Evolutionary conservation across 2,888 invertebrate species (phyloP).

Genomic region (Gandaritis pyraliata): DNA sequence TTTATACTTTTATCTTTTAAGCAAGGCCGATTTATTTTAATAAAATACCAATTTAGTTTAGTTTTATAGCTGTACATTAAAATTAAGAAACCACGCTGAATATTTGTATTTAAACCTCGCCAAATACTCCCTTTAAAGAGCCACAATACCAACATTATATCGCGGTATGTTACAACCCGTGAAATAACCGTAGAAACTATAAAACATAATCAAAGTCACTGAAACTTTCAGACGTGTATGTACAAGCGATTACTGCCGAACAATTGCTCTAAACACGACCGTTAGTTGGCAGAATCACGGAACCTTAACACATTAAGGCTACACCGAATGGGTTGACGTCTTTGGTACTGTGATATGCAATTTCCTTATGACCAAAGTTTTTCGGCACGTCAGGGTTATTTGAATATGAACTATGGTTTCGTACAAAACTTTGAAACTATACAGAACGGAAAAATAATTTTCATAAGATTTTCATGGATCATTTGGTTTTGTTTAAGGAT

Average conservation of each 20-base stretch:
- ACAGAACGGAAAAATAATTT: constrained; percentile 9
- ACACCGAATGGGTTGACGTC: constrained; percentile 50
- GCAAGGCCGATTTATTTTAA: no score
- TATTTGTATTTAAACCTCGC: no score
- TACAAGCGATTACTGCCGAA: constrained; percentile 22
- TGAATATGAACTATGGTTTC: constrained; percentile 27
- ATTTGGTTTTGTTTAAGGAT: not conserved
- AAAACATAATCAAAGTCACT: constrained; percentile 7
- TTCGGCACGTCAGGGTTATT: constrained; percentile 30
- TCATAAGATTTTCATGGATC: not conserved
- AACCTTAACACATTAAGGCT: constrained; percentile 53
- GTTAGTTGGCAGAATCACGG: constrained; percentile 55
- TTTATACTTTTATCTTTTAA: not conserved
- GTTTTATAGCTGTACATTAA: no score
- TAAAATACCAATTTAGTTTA: no score
- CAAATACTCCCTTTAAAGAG: no score
- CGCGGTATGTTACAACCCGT: not conserved
- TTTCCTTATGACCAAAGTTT: constrained; percentile 43
- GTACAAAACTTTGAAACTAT: constrained; percentile 22
- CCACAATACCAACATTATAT: no score
- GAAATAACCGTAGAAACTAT: constrained; percentile 15
- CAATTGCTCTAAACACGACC: constrained; percentile 42
- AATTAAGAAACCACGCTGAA: no score
- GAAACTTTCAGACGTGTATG: constrained; percentile 17
- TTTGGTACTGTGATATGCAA: constrained; percentile 52